Evolutionary conservation across 1,140 invertebrate species (phyloP).

Genomic region (Trichomalopsis sarcophagae): DNA sequence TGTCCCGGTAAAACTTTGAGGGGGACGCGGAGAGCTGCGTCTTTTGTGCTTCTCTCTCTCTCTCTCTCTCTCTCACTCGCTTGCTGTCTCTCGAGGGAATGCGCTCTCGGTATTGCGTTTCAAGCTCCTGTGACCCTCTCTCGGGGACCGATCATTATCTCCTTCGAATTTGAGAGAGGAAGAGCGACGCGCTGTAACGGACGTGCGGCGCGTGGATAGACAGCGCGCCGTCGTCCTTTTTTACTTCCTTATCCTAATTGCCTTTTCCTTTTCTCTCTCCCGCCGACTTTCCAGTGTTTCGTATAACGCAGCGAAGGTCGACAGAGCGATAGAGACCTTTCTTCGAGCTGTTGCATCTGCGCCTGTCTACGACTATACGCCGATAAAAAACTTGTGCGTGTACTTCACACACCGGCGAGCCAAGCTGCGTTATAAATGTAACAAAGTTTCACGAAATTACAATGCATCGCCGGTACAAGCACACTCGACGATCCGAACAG

Average conservation of each 20-base stretch:
- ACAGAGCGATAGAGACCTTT: no score
- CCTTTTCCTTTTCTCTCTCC: slow-evolving; percentile 5
- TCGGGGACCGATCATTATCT: slow-evolving; percentile 68
- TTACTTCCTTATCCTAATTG: slow-evolving; percentile 32
- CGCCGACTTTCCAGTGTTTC: neutral
- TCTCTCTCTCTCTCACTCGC: slow-evolving; percentile 37
- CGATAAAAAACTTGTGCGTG: no score
- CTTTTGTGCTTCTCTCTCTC: slow-evolving; percentile 17
- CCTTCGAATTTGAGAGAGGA: slow-evolving; percentile 54
- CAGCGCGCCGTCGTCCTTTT: neutral
- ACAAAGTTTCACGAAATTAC: no score
- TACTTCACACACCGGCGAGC: no score
- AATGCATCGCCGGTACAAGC: no score
- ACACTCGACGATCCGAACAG: no score
- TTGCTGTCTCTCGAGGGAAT: slow-evolving; percentile 63
- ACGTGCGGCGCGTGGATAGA: neutral
- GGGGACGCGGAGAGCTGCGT: slow-evolving; percentile 14
- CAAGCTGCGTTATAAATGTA: no score
- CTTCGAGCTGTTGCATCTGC: no score
- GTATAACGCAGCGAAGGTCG: neutral
- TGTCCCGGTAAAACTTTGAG: slow-evolving; percentile 29
- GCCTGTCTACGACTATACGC: no score
- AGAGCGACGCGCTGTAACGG: neutral
- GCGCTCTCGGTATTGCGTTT: slow-evolving; percentile 64
- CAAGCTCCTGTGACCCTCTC: slow-evolving; percentile 59